Evolutionary conservation across 2,888 invertebrate species (phyloP), one percentile per base, ranked within the genome.

Genomic region (Labia minor): DNA sequence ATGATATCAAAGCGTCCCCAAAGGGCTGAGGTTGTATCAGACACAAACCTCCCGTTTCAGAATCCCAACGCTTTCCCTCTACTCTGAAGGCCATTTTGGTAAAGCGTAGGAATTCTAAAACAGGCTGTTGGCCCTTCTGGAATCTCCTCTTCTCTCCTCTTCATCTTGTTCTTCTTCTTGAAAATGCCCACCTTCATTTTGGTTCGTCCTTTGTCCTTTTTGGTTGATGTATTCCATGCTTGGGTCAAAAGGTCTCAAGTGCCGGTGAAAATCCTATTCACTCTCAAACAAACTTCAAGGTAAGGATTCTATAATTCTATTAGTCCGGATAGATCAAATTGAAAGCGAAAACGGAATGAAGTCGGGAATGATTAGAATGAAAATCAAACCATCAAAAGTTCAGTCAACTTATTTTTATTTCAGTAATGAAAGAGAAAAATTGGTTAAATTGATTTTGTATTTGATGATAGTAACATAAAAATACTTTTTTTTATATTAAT

Each of bases 31-130:
- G 49, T n/a, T 16, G 49, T n/a, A n/a, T 16, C 2, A 10, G 49
- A 2, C 49, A 49, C n/a, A n/a, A 3, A 16, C 16, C 49, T 49
- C 49, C 49, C 79, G 91, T 90, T 90, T 90, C 89, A 91, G 91
- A 91, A 91, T 90, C 90, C 91, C 89, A 90, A 92, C 91, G 91
- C 91, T 91, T 92, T 92, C 88, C 91, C 90, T 49, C 49, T 49
- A 49, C 49, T 49, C 49, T 49, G 4, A 10, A 49, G 49, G 49
- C 49, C 16, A 49, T 49, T 49, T 14, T 87, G 90, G 91, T 91
- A 91, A 92, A 91, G 91, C 91, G 91, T 91, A 91, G 90, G 91
- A 91, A 92, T 92, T 92, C 91, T 92, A 92, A 92, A 90, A 81
- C 88, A 80, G 49, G 49, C 49, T 49, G 49, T 14, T 49, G 49